phyloP scores from a whole-genome alignment of 1,140 invertebrate species.

The Hormaphis cornu region DNA sequence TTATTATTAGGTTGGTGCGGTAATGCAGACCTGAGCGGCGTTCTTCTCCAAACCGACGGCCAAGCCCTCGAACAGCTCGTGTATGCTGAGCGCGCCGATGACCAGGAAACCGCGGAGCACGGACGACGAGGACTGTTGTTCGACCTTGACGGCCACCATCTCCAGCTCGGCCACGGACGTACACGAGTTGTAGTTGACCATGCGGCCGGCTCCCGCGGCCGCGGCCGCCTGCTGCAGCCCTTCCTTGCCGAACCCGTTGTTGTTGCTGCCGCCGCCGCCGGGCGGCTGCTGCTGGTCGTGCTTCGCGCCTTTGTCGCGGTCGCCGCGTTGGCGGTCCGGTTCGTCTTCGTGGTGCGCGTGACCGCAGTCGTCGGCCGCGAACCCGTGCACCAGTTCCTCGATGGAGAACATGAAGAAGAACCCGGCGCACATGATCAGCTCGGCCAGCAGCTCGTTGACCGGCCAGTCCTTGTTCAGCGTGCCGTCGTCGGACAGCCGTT shows the following conservation, averaged over 20 bases:
- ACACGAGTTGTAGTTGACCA: slow-evolving; percentile 29
- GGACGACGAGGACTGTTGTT: not conserved
- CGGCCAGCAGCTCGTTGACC: slow-evolving; percentile 39
- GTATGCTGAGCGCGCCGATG: slow-evolving; percentile 53
- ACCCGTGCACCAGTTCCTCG: slow-evolving; percentile 42
- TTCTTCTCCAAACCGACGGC: slow-evolving; percentile 51
- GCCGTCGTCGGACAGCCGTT: slow-evolving; percentile 9
- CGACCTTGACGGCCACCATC: slow-evolving; percentile 9
- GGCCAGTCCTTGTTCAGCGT: not conserved
- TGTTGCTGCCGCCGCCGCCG: not conserved
- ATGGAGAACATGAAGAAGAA: slow-evolving; percentile 52
- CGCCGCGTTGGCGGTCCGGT: too few species aligned
- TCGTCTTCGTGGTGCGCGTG: not conserved
- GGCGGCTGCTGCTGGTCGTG: not conserved
- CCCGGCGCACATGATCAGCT: slow-evolving; percentile 48
- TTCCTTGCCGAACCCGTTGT: too few species aligned
- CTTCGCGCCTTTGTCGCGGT: not conserved
- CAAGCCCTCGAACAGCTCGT: slow-evolving; percentile 57
- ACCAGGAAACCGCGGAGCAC: slow-evolving; percentile 45
- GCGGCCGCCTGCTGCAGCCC: not conserved
- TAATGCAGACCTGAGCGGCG: slow-evolving; percentile 31
- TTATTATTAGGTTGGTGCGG: too few species aligned
- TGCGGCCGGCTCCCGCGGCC: not conserved
- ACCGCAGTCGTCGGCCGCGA: not conserved
- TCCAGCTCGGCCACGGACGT: slow-evolving; percentile 11